phyloP scores from a whole-genome alignment of 2,113 vertebrate species.

The Sebastes schlegelii region DNA sequence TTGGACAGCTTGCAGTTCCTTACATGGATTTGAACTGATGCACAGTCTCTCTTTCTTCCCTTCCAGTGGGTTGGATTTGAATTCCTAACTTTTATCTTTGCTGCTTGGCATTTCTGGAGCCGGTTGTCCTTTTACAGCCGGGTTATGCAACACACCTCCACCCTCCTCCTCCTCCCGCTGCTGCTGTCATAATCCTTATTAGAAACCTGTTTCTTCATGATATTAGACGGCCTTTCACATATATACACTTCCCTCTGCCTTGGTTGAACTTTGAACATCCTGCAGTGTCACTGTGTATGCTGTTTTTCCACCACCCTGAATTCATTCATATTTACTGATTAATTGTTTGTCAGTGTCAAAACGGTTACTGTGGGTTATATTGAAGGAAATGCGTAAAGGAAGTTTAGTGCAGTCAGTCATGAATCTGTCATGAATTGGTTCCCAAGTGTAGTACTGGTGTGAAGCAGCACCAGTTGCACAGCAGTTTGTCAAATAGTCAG shows the following conservation, averaged over 20 bases:
- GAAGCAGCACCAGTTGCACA: background rate
- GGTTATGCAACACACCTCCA: constrained; percentile 29
- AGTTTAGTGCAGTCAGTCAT: background rate
- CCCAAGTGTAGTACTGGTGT: background rate
- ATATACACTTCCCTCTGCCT: background rate
- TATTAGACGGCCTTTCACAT: constrained; percentile 6
- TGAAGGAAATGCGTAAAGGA: background rate
- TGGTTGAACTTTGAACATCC: background rate
- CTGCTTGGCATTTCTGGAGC: background rate
- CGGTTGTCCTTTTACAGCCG: constrained; percentile 34
- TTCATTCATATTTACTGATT: background rate
- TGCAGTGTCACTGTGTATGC: background rate
- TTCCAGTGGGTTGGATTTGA: constrained; percentile 10
- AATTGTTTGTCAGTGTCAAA: background rate
- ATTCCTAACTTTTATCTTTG: constrained; percentile 23
- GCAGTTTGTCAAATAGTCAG: too few relatives aligned
- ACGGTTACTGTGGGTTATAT: background rate
- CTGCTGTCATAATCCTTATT: background rate
- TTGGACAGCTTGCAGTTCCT: constrained; percentile 11
- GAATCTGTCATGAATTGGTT: background rate
- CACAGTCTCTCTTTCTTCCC: background rate
- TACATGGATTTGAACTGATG: constrained; percentile 31
- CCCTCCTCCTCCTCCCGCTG: background rate
- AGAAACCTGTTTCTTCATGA: background rate
- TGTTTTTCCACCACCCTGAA: background rate